Base-by-base conservation (phyloP, 2,113 vertebrate genomes). In the Tyto alba region DNA sequence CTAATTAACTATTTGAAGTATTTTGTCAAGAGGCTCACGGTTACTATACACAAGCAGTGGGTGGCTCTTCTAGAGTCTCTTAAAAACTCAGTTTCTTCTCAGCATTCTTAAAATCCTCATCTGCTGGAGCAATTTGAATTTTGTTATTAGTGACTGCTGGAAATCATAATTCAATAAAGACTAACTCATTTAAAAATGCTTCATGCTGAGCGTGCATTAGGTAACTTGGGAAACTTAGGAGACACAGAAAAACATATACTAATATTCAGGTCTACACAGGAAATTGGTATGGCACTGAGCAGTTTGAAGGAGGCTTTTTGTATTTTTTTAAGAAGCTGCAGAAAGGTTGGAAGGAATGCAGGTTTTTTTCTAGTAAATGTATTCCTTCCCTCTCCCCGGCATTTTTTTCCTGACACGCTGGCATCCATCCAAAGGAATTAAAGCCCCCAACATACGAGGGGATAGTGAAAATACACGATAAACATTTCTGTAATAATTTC, bases 71-170 rank as follows among this genome's bases (percentile, higher is more conserved):
- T 89, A 95, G 97, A 94, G 97, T 97, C 97, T 97, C 95, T 97
- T 97, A 97, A 97, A 98, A 98, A 97, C 96, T 93, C 95, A 53
- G 97, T 97, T 97, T 96, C 68, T 79, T 98, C 98, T 95, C 97
- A 98, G 97, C 97, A 97, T 97, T 98, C 97, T 97, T 91, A 97
- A 98, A 98, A 97, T 97, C 97, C 97, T 97, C 97, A 94, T 99
- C 99, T 98, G 98, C 98, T 98, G 97, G 98, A 98, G 98, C 99
- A 98, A 99, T 99, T 99, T 98, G 98, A 99, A 99, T 99, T 99
- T 98, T 98, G 98, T 99, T 99, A 99, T 99, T 99, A 99, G 98
- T 98, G 98, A 98, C 98, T 98, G 99, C 99, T 99, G 99, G 98
- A 98, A 98, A 98, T 98, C 97, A 98, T 99, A 99, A 99, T 99